Evolutionary conservation across 37 sponge, comb jelly and placozoan species (phyloP), one percentile per base, ranked within the genome.

Genomic region (Theonella swinhoei): DNA sequence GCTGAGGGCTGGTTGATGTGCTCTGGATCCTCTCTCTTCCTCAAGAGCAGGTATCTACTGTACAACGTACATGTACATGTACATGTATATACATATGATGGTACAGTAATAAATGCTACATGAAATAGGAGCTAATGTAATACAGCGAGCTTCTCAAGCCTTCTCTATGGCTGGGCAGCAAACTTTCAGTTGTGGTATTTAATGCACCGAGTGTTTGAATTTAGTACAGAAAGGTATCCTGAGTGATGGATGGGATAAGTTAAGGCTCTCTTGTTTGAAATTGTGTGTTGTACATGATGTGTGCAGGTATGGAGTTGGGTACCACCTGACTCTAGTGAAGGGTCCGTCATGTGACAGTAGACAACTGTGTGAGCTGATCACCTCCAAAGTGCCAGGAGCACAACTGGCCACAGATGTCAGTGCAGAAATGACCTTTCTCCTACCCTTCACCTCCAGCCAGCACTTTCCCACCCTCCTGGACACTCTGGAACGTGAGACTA

Each of bases 261-360:
- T n/a, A n/a, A n/a, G n/a, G n/a, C 54, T 17, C 54, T 47, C 7
- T 17, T 47, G 54, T 47, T 17, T 47, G 54, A 17, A 47, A 14
- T 47, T 7, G 7, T 7, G 54, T 14, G 7, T 7, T 47, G 54
- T 47, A 39, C 22, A 64, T 64, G 61, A 14, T 47, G 54, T n/a
- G 14, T 47, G 20, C 43, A 88, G 90, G 69, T 94, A 86, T 64
- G 99, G 99, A 40, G 93, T 96, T 19, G 99, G 99, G 23, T 98
- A 98, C 79, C 99, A 98, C 84, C 89, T 98, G 89, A 94, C 87
- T 2, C 47, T 96, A 40, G 96, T 96, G 65, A 96, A 94, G 84
- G 91, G 72, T 8, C 39, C 42, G 11, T 5, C 29, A 7, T 98
- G 99, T 74, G 78, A 92, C 29, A 85, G 92, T 0, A 26, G 38